Evolutionary conservation across 2,113 vertebrate species (phyloP).

Genomic region (Lycaon pictus): DNA sequence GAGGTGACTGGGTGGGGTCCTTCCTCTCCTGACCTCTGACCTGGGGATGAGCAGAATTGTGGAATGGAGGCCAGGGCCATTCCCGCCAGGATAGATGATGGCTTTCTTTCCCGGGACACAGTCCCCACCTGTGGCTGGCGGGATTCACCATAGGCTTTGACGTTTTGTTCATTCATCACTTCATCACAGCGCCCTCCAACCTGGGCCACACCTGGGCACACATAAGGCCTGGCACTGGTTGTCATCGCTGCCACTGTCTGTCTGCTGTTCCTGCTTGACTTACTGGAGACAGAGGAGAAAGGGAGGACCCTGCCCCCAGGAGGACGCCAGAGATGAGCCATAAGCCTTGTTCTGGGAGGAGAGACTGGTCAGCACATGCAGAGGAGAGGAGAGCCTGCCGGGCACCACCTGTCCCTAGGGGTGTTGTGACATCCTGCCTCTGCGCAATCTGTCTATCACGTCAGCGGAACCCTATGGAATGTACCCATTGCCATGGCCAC

Average conservation of each 20-base stretch:
- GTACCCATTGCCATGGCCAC: not conserved
- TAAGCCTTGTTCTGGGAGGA: not conserved
- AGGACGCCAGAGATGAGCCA: not conserved
- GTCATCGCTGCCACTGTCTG: not conserved
- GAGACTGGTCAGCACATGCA: too few species aligned
- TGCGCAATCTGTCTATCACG: fast-evolving
- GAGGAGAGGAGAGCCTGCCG: not conserved
- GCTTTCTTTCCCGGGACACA: not conserved
- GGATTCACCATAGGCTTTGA: not conserved
- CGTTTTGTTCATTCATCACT: not conserved
- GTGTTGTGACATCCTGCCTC: not conserved
- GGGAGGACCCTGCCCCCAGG: not conserved
- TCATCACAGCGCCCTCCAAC: not conserved
- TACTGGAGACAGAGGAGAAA: not conserved
- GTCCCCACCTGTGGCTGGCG: not conserved
- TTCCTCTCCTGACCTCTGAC: not conserved
- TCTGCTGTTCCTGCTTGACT: not conserved
- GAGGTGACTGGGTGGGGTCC: too few species aligned
- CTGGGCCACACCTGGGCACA: too few species aligned
- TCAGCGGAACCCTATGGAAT: not conserved
- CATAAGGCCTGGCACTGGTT: not conserved
- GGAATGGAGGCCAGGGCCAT: not conserved
- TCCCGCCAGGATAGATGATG: not conserved
- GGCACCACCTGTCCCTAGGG: too few species aligned
- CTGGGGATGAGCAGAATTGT: not conserved